phyloP scores from a whole-genome alignment of 2,113 vertebrate genomes.

The Pyxicephalus adspersus region DNA sequence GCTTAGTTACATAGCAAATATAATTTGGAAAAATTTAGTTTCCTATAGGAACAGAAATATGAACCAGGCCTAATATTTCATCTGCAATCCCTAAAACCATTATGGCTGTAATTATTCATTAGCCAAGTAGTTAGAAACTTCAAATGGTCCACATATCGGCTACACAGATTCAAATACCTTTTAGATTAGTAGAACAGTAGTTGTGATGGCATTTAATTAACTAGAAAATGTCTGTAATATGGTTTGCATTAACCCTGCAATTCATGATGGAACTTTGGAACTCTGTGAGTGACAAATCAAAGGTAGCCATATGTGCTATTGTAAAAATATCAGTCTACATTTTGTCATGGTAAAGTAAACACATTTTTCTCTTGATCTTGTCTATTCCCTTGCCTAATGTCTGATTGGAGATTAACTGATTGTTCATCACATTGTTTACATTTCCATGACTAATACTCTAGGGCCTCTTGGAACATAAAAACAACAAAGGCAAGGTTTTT shows the following conservation, averaged over 20 bases:
- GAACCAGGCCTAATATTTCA: too few species aligned
- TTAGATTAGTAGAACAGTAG: neutral
- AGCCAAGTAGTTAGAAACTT: neutral
- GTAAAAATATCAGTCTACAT: neutral
- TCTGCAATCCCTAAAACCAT: too few species aligned
- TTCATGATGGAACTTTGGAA: neutral
- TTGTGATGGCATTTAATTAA: neutral
- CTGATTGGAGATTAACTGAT: slow-evolving; percentile 6
- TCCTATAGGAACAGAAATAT: too few species aligned
- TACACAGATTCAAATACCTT: neutral
- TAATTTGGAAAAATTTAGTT: too few species aligned
- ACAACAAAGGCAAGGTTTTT: neutral
- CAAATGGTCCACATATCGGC: neutral
- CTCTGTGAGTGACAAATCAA: slow-evolving; percentile 23
- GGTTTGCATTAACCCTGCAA: slow-evolving; percentile 4
- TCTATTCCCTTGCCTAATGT: neutral
- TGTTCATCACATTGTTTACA: slow-evolving; percentile 1
- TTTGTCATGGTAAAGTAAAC: slow-evolving; percentile 25
- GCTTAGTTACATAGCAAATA: too few species aligned
- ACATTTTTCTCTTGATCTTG: slow-evolving; percentile 29
- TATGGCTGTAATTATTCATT: too few species aligned
- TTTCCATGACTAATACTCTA: slow-evolving; percentile 19
- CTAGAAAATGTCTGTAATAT: neutral
- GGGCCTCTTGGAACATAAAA: too few species aligned
- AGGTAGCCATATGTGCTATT: slow-evolving; percentile 1